Conservation (phyloP, 2,797 vertebrate species). For the Anomalospiza imberbis region DNA sequence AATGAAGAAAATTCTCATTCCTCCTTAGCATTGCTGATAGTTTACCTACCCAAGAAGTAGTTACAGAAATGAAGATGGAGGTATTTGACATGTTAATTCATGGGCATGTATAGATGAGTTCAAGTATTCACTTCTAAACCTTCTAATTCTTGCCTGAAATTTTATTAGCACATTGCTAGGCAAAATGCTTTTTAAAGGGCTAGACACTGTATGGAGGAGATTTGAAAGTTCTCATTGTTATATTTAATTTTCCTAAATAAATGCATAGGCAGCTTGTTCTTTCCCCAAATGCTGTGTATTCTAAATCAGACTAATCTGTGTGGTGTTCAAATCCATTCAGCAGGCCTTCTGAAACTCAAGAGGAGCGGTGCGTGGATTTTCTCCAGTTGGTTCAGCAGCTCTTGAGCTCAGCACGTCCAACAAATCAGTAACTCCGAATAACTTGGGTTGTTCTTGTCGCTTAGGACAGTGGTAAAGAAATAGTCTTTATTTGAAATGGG, state of each 20-base stretch:
- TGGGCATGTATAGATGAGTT: not conserved
- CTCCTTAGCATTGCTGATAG: not conserved
- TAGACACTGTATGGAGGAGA: not conserved
- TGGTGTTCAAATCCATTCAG: not conserved
- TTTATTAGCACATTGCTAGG: not conserved
- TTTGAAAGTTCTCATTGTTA: not conserved
- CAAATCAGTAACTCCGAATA: not conserved
- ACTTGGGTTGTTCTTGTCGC: not conserved
- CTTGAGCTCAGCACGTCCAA: not conserved
- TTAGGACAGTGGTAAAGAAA: not conserved
- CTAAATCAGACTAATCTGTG: not conserved
- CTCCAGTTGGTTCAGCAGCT: not conserved
- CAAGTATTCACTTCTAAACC: not conserved
- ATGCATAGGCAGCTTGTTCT: not conserved
- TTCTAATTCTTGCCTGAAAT: not conserved
- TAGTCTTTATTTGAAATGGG: not conserved
- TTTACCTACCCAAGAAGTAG: not conserved
- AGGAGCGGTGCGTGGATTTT: not conserved
- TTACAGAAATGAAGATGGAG: not conserved
- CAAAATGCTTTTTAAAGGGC: not conserved
- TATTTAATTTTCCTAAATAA: not conserved
- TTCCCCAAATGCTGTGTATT: not conserved
- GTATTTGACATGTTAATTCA: not conserved
- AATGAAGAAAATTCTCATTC: not conserved
- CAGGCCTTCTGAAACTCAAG: not conserved